phyloP scores from a whole-genome alignment of 2,888 invertebrate species.

The Lithodes maja region DNA sequence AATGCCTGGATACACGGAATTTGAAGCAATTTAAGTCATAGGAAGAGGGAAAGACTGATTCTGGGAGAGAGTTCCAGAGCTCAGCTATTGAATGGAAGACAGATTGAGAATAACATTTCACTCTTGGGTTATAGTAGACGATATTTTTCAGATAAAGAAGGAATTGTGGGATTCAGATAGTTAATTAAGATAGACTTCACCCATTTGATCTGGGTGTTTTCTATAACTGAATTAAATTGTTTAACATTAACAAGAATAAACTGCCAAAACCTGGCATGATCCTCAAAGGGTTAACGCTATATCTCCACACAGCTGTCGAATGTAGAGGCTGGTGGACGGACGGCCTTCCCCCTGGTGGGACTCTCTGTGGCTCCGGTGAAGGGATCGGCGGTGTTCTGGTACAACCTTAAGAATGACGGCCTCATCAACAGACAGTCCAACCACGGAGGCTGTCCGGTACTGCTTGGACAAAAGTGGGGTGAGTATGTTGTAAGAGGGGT shows the following conservation, averaged over 20 bases:
- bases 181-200: not conserved
- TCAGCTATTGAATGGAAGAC: no score
- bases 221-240: not conserved
- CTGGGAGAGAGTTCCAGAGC: no score
- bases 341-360: constrained; percentile 72
- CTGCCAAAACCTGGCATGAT: no score
- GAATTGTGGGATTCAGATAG: no score
- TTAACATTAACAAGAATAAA: not conserved
- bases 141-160: not conserved
- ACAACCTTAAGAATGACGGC: constrained; percentile 75
- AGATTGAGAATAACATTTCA: no score
- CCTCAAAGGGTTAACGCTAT: no score
- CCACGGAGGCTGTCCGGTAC: constrained; percentile 76
- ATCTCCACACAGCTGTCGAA: constrained; percentile 7
- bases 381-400: constrained; percentile 76
- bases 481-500: not conserved
- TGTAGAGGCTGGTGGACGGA: constrained; percentile 72
- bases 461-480: constrained; percentile 75
- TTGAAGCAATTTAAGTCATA: no score
- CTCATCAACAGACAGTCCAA: constrained; percentile 74
- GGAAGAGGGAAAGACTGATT: no score
- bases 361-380: constrained; percentile 72
- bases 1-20: no score
- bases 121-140: no score
- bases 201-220: not conserved